A percentile compares a stretch with the other conserved stretches of the same genome.
These are phyloP conservation scores for Periophthalmodon schlosseri DNA, from an alignment of 2,113 vertebrate species.

Conservation along the genomic window DNA sequence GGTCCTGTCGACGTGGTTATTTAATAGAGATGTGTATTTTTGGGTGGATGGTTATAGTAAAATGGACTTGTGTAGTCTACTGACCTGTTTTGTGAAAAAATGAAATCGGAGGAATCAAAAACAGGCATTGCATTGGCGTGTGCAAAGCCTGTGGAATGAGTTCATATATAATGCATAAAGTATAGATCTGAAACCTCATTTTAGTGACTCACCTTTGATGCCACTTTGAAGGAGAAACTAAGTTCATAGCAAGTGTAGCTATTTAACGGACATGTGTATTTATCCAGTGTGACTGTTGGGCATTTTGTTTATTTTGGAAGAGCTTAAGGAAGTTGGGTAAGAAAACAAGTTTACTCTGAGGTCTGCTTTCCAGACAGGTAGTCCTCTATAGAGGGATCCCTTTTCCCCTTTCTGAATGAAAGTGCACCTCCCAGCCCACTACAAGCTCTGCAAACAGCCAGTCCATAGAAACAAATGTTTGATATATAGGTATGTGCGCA, in stretches of 20 bases:
- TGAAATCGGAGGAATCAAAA: not conserved
- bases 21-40: slow-evolving; percentile 52
- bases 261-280: slow-evolving; percentile 74
- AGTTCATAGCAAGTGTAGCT: slow-evolving; percentile 66
- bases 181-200: not conserved
- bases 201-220: slow-evolving; percentile 53
- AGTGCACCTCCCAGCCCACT: slow-evolving; percentile 58
- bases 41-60: slow-evolving; percentile 37
- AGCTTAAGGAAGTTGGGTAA: slow-evolving; percentile 73
- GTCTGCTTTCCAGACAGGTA: slow-evolving; percentile 74
- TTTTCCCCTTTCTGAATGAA: slow-evolving; percentile 52
- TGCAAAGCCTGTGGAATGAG: not conserved
- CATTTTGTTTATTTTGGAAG: slow-evolving; percentile 78
- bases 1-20: slow-evolving; percentile 51
- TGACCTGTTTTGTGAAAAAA: slow-evolving; percentile 9
- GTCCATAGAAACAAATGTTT: slow-evolving; percentile 63
- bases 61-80: slow-evolving; percentile 57
- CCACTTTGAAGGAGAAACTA: slow-evolving; percentile 54
- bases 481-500: slow-evolving; percentile 63
- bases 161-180: not conserved
- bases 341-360: slow-evolving; percentile 77
- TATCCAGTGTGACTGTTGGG: slow-evolving; percentile 73
- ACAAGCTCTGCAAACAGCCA: slow-evolving; percentile 61
- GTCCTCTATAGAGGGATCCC: slow-evolving; percentile 65
- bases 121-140: not conserved